Percentiles rank a stretch among this genome's conserved stretches.
phyloP scores from a whole-genome alignment of 2,113 vertebrate genomes.

The Nicator chloris region DNA sequence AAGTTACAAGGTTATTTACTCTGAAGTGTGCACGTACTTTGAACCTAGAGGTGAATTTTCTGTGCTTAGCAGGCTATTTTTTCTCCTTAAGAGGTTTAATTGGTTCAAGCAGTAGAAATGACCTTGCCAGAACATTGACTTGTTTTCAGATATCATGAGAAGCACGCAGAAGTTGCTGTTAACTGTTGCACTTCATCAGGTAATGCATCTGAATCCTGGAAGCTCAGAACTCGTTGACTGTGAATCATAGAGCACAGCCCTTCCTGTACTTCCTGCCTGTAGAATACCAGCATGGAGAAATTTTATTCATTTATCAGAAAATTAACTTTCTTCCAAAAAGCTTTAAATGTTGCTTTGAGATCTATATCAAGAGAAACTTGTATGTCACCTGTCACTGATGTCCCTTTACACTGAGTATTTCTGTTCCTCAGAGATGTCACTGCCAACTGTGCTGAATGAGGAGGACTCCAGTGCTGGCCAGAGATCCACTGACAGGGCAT shows the following conservation, averaged over 20 bases:
- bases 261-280: neutral
- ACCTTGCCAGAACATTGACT: neutral
- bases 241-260: neutral
- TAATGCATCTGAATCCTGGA: neutral
- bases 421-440: neutral
- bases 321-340: neutral
- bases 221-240: neutral
- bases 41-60: neutral
- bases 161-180: neutral
- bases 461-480: neutral
- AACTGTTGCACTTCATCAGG: neutral
- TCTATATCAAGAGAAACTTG: neutral
- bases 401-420: neutral
- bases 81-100: neutral
- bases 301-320: neutral
- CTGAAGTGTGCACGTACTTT: neutral
- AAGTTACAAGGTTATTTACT: neutral
- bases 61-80: neutral
- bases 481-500: rapidly evolving
- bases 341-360: neutral
- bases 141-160: neutral
- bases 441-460: neutral
- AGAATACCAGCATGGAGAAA: neutral
- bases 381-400: neutral
- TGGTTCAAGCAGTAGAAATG: neutral